A percentile compares a stretch with the other conserved stretches of the same genome.
Evolutionary conservation across 2,888 invertebrate species (phyloP).

Genomic region (Thera obeliscata): DNA sequence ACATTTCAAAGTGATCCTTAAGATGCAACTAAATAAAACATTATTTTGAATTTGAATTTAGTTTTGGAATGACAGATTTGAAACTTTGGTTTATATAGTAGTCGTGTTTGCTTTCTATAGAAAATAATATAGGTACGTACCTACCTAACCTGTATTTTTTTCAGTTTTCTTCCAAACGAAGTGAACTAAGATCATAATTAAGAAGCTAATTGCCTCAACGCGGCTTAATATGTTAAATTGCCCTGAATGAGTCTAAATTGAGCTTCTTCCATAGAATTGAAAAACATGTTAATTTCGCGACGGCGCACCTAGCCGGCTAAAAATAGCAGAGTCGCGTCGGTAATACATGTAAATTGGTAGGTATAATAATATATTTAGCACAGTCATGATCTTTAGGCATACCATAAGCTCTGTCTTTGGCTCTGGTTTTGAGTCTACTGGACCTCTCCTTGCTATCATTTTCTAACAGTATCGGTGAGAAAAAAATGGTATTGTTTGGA

Average conservation of each 20-base stretch:
- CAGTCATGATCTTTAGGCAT: neutral
- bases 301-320: slow-evolving; percentile 30
- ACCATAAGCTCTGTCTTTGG: no score
- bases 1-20: no score
- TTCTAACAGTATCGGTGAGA: no score
- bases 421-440: no score
- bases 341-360: neutral
- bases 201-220: slow-evolving; percentile 49
- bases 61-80: no score
- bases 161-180: slow-evolving; percentile 5
- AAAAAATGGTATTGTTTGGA: no score
- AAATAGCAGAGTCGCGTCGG: slow-evolving; percentile 8
- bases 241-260: slow-evolving; percentile 52
- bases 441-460: no score
- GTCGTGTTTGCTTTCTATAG: no score
- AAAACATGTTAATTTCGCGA: slow-evolving; percentile 39
- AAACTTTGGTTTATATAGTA: no score
- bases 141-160: neutral
- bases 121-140: no score
- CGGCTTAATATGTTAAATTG: slow-evolving; percentile 57
- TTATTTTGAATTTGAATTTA: no score
- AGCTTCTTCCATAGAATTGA: slow-evolving; percentile 47
- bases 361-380: neutral
- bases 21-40: no score
- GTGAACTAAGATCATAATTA: slow-evolving; percentile 22